Evolutionary conservation across 2,113 vertebrate genomes (phyloP), one percentile per base, ranked within the genome.

Genomic region (Cavia porcellus): DNA sequence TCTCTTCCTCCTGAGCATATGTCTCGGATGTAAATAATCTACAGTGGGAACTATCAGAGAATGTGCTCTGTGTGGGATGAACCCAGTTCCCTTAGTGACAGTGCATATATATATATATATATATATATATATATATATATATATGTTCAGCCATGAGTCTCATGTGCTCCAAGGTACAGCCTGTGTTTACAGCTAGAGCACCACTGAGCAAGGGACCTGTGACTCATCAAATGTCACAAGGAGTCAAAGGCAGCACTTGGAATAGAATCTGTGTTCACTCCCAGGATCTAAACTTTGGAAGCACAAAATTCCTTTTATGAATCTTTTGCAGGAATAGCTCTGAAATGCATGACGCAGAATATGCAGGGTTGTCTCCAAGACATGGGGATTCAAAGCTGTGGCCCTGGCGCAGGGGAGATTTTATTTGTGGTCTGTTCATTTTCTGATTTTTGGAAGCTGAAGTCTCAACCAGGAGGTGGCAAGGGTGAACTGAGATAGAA

Each of bases 21-120:
- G 42, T 80, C 97, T 97, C 3, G 17, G 93, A 93, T 95, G 97
- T 98, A 95, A 98, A 97, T 70, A 97, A 97, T 96, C 97, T 93
- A 72, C 82, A 96, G 3, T 80, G 86, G 82, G 0, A 15, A 61
- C 28, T 82, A 57, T 20, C 62, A 96, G 95, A 91, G 97, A 97
- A 95, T 70, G 92, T 30, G 66, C 38, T 94, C 20, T 93, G 89
- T 88, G 84, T 89, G 84, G 94, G 89, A 93, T 80, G 95, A 97
- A 89, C 94, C 92, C 83, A 17, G 93, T 64, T 97, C 66, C 50
- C 95, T 91, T 94, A 97, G 92, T 95, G 72, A 88, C 55, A n/a
- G 64, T 72, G 70, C n/a, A 70, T 38, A 47, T 55, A 70, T 55
- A 55, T 55, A 55, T 55, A 55, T 55, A 55, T 82, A 66, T 92